A percentile compares a stretch with the other conserved stretches of the same genome.
phyloP scores from a whole-genome alignment of 2,888 invertebrate genomes.

The Craniophora ligustri region DNA sequence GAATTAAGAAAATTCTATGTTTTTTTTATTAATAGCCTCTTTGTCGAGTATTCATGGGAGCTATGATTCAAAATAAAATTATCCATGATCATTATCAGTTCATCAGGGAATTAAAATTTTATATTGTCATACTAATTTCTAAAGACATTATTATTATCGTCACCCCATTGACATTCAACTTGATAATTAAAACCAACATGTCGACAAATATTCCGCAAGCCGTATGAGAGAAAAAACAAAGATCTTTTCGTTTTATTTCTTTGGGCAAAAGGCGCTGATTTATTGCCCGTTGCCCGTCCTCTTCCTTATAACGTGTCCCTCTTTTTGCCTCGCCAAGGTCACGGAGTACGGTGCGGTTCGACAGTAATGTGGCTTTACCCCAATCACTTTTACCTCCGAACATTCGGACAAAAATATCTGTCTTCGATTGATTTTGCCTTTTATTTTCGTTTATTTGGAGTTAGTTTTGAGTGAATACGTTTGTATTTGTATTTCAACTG shows the following conservation, averaged over 20 bases:
- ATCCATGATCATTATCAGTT: too few species aligned
- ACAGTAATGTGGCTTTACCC: conserved; percentile 33
- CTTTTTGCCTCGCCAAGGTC: conserved; percentile 32
- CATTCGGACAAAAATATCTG: conserved; percentile 23
- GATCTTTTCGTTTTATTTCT: conserved; percentile 29
- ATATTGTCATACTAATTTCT: too few species aligned
- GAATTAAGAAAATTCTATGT: too few species aligned
- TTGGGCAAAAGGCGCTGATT: conserved; percentile 37
- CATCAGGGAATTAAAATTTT: too few species aligned
- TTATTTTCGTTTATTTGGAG: background rate
- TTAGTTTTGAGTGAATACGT: background rate
- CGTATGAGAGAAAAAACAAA: conserved; percentile 23
- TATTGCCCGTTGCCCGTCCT: conserved; percentile 41
- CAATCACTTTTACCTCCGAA: conserved; percentile 37
- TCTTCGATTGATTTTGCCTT: conserved; percentile 23
- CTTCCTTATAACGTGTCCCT: conserved; percentile 41
- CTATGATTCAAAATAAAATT: too few species aligned
- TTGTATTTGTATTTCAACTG: background rate
- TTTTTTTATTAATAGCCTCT: too few species aligned
- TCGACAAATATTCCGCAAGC: conserved; percentile 9
- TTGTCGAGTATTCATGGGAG: too few species aligned
- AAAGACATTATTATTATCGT: too few species aligned
- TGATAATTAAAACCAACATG: conserved; percentile 1
- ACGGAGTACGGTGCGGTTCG: conserved; percentile 7
- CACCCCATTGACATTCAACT: too few species aligned